Evolutionary conservation across 2,888 invertebrate genomes (phyloP), one percentile per base, ranked within the genome.

Genomic region (Thymelicus acteon): DNA sequence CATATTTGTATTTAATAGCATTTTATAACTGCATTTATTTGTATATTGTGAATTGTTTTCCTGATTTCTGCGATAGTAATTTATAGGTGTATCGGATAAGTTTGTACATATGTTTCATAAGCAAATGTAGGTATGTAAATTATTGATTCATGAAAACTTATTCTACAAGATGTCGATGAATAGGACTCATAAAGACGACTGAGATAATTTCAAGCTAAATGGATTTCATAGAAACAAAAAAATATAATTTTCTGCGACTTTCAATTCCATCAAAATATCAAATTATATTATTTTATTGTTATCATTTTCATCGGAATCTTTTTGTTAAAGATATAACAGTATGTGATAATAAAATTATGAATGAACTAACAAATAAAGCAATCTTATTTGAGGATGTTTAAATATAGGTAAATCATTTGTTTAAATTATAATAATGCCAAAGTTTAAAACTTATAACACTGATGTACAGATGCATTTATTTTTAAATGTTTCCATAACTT

Each of bases 11-110:
- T 91, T 91, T 90, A 90, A 88, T 90, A 77, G 88, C 79, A 57
- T 71, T 15, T 66, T 60, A 74, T 78, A 81, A 78, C 75, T 82
- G 86, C 88, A 89, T 90, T 90, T 91, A 86, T 85, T 81, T 90
- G 86, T 89, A 87, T 72, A 78, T 74, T 83, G 87, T 80, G 86
- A 82, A 89, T 87, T 84, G 67, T 83, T 85, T 90, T 92, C 91
- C 91, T 87, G 80, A 83, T 85, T 90, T 88, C 92, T 93, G 93
- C 93, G 92, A 93, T 93, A 92, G 77, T 92, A 91, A 57, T 85
- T 88, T 88, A 83, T 89, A 88, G 79, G 77, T 80, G 77, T 75
- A 82, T 82, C 78, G 73, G 77, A 62, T 62, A 79, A 79, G 77
- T 75, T 82, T 91, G 89, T 92, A 88, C 82, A 89, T 87, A 87